Conservation (phyloP, 2,888 invertebrate species). For the Tetranychus piercei region DNA sequence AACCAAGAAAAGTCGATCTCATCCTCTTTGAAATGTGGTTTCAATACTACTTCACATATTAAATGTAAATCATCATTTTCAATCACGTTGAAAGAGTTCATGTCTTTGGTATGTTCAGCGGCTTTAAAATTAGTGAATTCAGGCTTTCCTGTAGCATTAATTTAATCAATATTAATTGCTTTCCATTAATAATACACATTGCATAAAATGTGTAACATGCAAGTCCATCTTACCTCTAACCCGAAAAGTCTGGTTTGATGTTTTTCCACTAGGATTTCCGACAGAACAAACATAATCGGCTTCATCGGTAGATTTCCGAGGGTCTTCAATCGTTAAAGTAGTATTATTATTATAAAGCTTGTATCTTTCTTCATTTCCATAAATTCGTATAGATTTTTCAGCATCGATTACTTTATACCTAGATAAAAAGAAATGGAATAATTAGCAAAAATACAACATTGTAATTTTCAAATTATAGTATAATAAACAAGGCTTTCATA, state of each 20-base stretch:
- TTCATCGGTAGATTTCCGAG: not conserved
- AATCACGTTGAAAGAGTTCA: slow-evolving; percentile 5
- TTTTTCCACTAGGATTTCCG: not conserved
- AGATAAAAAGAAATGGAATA: not conserved
- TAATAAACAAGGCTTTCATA: not conserved
- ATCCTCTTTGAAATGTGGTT: not conserved
- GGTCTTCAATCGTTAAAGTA: not conserved
- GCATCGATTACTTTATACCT: not conserved
- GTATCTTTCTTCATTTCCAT: not conserved
- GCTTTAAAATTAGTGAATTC: not conserved
- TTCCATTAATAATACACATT: not conserved
- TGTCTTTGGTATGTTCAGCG: not conserved
- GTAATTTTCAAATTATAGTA: not conserved
- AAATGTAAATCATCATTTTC: not conserved
- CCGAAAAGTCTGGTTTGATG: not conserved
- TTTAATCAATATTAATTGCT: not conserved
- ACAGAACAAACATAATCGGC: not conserved
- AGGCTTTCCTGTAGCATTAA: not conserved
- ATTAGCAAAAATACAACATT: not conserved
- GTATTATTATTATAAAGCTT: not conserved
- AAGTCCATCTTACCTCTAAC: not conserved
- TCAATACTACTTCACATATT: not conserved
- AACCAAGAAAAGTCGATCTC: not conserved
- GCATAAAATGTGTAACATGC: no score
- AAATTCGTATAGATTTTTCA: not conserved